Base-by-base conservation (phyloP, 2,888 invertebrate species). In the Phengaris alcon region DNA sequence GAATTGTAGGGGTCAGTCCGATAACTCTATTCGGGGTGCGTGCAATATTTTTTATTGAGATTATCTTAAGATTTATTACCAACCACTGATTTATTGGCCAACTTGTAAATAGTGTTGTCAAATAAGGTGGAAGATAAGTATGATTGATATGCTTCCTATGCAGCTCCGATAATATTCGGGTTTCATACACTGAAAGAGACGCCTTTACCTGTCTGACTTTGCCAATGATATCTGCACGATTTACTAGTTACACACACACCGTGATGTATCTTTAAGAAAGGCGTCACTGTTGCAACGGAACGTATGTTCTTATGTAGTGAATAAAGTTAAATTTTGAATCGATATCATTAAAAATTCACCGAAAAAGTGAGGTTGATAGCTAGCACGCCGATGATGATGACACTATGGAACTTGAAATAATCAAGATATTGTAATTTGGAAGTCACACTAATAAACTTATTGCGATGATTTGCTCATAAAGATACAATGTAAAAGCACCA, bases 1-100 rank as follows among this genome's bases (percentile, higher is more conserved):
- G 80, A 81, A 79, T 79, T 80, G 79, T 79, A 79, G 79, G 78
- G 79, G 80, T 74, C 77, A 76, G 57, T 72, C 78, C 78, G 87
- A 86, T 87, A 87, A 85, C 81, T 80, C 82, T 84, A 87, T 87
- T 84, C 85, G 80, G 80, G 80, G 80, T 78, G 76, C 77, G 48
- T 48, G 81, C 82, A 82, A 83, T 86, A 85, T 82, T 85, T 87
- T 87, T 87, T 86, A 84, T 86, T 80, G 82, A 84, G 87, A 88
- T 88, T 86, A 88, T 88, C 88, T 72, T 77, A 75, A 86, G 88
- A 88, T 88, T 85, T 88, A 88, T 88, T 81, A 76, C 77, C 82
- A 84, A 82, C 82, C 83, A 78, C 74, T 86, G 86, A 88, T 87
- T 85, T 88, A 88, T 88, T 78, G 80, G 64, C 69, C 51, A 80